These are phyloP conservation scores for Hedychridium roseum DNA, from an alignment of 2,888 invertebrate species.

Conservation along the genomic window DNA sequence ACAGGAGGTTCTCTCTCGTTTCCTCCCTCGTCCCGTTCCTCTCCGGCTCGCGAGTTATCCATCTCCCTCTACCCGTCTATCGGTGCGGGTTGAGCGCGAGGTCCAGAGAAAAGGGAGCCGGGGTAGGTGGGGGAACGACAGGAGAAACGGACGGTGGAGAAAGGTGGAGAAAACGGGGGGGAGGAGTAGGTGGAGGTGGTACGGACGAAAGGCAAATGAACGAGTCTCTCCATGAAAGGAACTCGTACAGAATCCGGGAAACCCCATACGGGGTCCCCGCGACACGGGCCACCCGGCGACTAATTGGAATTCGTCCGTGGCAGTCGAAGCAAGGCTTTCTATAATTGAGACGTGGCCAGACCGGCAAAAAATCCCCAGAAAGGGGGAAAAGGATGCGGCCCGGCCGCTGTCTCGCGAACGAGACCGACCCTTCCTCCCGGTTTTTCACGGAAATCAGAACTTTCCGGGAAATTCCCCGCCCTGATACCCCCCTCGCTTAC, in stretches of 20 bases:
- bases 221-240: conserved; percentile 61
- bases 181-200: conserved; percentile 38
- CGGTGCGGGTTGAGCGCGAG: too few species aligned
- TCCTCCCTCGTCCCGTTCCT: background rate
- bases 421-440: conserved; percentile 40
- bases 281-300: conserved; percentile 60
- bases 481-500: conserved; percentile 22
- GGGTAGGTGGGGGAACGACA: conserved; percentile 10
- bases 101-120: conserved; percentile 3
- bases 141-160: conserved; percentile 22
- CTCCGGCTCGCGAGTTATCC: too few species aligned
- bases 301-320: conserved; percentile 63
- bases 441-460: conserved; percentile 39
- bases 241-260: conserved; percentile 64
- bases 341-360: conserved; percentile 63
- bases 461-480: conserved; percentile 34
- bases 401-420: conserved; percentile 40
- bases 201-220: conserved; percentile 62
- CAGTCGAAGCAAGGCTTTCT: conserved; percentile 63
- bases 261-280: conserved; percentile 59
- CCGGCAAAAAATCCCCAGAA: conserved; percentile 55
- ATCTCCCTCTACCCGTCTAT: too few species aligned
- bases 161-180: conserved; percentile 16
- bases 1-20: conserved; percentile 31
- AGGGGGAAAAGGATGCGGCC: conserved; percentile 51